Conservation (phyloP, 2,113 vertebrate species). For the Grantiella picta region DNA sequence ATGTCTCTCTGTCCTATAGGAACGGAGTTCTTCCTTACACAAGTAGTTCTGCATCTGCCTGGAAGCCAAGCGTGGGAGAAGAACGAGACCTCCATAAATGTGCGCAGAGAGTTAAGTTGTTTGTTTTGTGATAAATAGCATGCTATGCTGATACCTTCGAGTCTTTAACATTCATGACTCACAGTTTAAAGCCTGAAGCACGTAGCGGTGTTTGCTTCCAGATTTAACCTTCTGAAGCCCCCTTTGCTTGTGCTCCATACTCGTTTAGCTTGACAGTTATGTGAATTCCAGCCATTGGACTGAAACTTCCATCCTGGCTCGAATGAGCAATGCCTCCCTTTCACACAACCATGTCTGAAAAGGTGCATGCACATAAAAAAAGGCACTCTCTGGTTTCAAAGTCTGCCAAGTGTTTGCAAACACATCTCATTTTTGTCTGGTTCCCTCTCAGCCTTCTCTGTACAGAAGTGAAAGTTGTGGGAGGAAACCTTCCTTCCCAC, state of each 20-base stretch:
- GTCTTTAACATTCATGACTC: slow-evolving; percentile 30
- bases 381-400: background rate
- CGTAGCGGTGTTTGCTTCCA: background rate
- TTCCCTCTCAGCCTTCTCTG: background rate
- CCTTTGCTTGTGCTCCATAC: background rate
- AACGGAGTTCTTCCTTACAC: background rate
- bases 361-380: background rate
- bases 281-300: background rate
- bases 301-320: background rate
- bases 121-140: slow-evolving; percentile 35
- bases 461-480: background rate
- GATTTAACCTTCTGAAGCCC: slow-evolving; percentile 1
- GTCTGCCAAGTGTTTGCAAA: background rate
- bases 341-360: background rate
- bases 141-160: slow-evolving; percentile 10
- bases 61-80: background rate
- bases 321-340: background rate
- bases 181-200: slow-evolving; percentile 7
- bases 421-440: background rate
- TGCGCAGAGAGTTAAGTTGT: background rate
- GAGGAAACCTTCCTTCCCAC: background rate
- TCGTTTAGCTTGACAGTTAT: background rate
- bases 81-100: background rate
- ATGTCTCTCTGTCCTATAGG: background rate
- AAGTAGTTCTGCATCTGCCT: background rate